Conservation (phyloP, 1,140 invertebrate species). For the Calliphora vicina region DNA sequence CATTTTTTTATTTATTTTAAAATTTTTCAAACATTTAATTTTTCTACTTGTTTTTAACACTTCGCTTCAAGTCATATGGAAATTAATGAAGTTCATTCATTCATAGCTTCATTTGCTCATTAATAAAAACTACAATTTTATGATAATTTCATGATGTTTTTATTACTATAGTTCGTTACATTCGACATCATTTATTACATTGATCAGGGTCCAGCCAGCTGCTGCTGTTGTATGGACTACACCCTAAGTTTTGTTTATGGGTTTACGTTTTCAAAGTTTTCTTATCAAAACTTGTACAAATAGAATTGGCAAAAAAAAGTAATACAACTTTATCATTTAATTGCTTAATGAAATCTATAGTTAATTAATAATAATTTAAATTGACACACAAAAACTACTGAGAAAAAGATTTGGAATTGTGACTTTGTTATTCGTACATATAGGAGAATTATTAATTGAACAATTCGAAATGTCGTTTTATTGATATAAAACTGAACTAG, state of each 20-base stretch:
- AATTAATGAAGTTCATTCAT: not conserved
- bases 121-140: not conserved
- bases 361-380: not conserved
- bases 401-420: too few species aligned
- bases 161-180: not conserved
- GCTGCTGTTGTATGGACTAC: not conserved
- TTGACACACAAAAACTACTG: not conserved
- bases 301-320: too few species aligned
- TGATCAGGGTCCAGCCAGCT: not conserved
- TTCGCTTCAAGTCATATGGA: not conserved
- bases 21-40: not conserved
- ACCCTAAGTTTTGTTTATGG: not conserved
- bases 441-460: too few species aligned
- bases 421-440: too few species aligned
- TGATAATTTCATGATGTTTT: too few species aligned
- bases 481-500: too few species aligned
- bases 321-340: too few species aligned
- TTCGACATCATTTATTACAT: constrained; percentile 21
- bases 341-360: not conserved
- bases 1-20: not conserved
- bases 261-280: not conserved
- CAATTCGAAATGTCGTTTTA: too few species aligned
- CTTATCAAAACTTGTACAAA: not conserved
- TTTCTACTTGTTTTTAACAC: not conserved
- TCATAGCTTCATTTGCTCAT: not conserved